phyloP scores from a whole-genome alignment of 2,797 vertebrate genomes.

The Danionella dracula region DNA sequence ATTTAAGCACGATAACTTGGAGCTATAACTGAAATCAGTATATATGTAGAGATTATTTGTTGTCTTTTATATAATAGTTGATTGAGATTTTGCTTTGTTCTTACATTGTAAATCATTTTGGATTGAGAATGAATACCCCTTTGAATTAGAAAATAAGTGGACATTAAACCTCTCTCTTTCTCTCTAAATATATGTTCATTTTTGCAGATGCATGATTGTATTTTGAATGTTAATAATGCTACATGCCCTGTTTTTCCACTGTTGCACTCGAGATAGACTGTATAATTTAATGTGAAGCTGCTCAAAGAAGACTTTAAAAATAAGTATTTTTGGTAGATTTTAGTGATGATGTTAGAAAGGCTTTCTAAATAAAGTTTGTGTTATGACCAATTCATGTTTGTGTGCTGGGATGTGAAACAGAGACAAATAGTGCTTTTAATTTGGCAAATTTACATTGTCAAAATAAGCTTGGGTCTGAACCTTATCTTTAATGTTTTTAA shows the following conservation, averaged over 20 bases:
- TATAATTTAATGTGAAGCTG: slow-evolving; percentile 11
- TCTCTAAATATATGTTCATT: slow-evolving; percentile 54
- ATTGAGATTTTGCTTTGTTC: slow-evolving; percentile 88
- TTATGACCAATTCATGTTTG: slow-evolving; percentile 12
- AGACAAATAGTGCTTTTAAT: too few relatives aligned
- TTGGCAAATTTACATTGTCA: too few relatives aligned
- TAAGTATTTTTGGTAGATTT: slow-evolving; percentile 20
- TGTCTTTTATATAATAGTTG: slow-evolving; percentile 86
- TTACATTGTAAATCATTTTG: slow-evolving; percentile 88
- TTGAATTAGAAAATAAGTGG: slow-evolving; percentile 74
- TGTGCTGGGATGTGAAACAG: neutral
- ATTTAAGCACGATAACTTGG: slow-evolving; percentile 81
- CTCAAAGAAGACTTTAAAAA: slow-evolving; percentile 28
- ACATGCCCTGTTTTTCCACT: slow-evolving; percentile 41
- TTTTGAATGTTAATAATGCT: slow-evolving; percentile 82
- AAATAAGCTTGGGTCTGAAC: too few relatives aligned
- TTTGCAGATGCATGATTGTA: slow-evolving; percentile 81
- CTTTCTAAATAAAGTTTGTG: slow-evolving; percentile 36
- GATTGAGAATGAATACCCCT: slow-evolving; percentile 69
- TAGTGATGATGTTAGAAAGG: neutral
- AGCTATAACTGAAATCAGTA: slow-evolving; percentile 57
- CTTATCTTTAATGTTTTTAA: too few relatives aligned
- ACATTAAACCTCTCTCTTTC: slow-evolving; percentile 48
- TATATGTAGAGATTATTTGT: slow-evolving; percentile 60
- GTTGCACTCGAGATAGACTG: slow-evolving; percentile 21